A percentile compares a stretch with the other conserved stretches of the same genome.
Evolutionary conservation across 2,888 invertebrate genomes (phyloP).

Genomic region (Aspidapion aeneum): DNA sequence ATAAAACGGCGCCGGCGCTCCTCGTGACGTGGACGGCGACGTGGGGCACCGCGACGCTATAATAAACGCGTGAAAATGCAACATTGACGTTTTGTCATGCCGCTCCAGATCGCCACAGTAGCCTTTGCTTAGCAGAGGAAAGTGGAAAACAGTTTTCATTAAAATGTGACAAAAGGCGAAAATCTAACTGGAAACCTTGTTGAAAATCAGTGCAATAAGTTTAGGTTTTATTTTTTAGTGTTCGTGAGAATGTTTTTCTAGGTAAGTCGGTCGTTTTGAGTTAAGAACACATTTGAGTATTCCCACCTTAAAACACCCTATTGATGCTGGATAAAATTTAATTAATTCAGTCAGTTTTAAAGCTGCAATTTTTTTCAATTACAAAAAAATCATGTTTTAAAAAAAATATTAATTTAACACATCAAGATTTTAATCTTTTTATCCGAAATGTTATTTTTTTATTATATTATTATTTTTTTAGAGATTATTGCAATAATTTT

Average conservation of each 20-base stretch:
- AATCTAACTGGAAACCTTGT: neutral
- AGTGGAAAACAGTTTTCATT: neutral
- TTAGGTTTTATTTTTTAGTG: neutral
- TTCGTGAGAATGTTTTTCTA: neutral
- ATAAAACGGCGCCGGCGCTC: neutral
- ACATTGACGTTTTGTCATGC: neutral
- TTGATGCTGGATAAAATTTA: no score
- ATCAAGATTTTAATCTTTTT: no score
- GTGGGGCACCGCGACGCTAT: neutral
- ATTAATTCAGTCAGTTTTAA: no score
- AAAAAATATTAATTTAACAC: no score
- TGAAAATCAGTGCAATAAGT: neutral
- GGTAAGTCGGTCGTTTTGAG: no score
- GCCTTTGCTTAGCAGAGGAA: neutral
- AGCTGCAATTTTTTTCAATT: no score
- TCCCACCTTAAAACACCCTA: no score
- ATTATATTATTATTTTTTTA: no score
- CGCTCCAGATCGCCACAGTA: neutral
- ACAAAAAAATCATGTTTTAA: no score
- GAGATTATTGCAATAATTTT: no score
- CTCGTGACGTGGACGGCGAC: neutral
- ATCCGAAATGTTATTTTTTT: no score
- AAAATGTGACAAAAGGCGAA: neutral
- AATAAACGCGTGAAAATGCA: neutral
- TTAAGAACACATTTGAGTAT: no score